Conservation (phyloP, 2,888 invertebrate genomes). For the Agrenia bidenticulata region DNA sequence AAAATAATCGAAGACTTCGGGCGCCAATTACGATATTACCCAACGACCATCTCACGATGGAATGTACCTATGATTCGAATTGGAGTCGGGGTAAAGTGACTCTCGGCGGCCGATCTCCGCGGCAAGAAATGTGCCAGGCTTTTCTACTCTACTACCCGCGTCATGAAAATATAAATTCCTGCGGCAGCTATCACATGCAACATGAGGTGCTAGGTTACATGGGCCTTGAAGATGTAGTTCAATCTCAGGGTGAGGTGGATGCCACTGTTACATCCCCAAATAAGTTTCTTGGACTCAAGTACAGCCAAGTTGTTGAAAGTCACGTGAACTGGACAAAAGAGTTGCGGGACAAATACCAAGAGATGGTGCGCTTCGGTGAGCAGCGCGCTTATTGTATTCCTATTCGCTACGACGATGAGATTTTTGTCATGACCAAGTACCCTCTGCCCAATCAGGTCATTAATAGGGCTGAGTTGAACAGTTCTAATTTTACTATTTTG, state of each 20-base stretch:
- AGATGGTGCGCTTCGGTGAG: neutral
- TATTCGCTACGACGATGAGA: neutral
- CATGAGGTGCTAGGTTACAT: neutral
- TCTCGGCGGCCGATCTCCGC: neutral
- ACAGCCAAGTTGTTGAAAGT: neutral
- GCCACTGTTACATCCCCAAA: neutral
- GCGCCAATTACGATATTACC: conserved; percentile 16
- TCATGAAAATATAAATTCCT: conserved; percentile 6
- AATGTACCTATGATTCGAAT: neutral
- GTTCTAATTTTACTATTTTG: too few species aligned
- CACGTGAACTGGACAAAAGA: neutral
- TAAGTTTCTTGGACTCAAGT: neutral
- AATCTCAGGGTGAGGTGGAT: conserved; percentile 7
- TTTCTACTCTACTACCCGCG: conserved; percentile 24
- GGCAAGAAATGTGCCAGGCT: conserved; percentile 16
- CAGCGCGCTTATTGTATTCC: conserved; percentile 13
- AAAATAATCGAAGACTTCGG: conserved; percentile 25
- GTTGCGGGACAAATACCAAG: neutral
- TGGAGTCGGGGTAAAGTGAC: neutral
- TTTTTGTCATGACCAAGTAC: too few species aligned
- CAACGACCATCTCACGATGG: conserved; percentile 37
- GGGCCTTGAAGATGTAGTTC: neutral
- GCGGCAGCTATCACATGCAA: conserved; percentile 8
- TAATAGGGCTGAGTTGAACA: too few species aligned
- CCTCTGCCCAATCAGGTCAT: too few species aligned